Evolutionary conservation across 2,797 vertebrate genomes (phyloP).

Genomic region (Apodemus agrarius): DNA sequence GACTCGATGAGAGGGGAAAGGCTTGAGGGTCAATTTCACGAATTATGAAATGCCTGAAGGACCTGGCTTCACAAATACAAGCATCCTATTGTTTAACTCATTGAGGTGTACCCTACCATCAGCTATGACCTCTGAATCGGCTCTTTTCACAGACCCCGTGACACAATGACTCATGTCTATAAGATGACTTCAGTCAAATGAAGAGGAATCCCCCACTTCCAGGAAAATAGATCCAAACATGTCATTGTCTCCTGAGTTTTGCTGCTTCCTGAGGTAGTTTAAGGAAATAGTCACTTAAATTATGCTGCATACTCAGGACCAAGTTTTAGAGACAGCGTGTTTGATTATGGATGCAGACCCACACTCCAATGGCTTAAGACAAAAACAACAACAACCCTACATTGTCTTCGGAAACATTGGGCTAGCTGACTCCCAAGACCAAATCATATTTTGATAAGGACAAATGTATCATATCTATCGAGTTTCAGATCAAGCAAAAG

Average conservation of each 20-base stretch:
- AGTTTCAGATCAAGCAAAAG: neutral
- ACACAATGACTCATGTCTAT: slow-evolving; percentile 45
- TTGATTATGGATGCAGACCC: neutral
- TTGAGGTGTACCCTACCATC: neutral
- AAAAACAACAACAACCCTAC: neutral
- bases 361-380: neutral
- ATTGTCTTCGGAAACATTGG: neutral
- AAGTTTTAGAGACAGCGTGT: slow-evolving; percentile 3
- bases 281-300: neutral
- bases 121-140: neutral
- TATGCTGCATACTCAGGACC: neutral
- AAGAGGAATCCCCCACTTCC: slow-evolving; percentile 33
- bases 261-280: neutral
- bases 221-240: neutral
- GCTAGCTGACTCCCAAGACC: neutral
- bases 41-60: slow-evolving; percentile 57
- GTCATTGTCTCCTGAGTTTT: slow-evolving; percentile 1
- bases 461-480: slow-evolving; percentile 21
- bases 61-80: slow-evolving; percentile 34
- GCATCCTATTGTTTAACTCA: slow-evolving; percentile 46
- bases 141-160: neutral
- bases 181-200: slow-evolving; percentile 30
- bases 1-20: neutral
- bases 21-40: neutral
- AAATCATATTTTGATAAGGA: neutral